phyloP scores from a whole-genome alignment of 2,888 invertebrate species.

The Torymus tubicola region DNA sequence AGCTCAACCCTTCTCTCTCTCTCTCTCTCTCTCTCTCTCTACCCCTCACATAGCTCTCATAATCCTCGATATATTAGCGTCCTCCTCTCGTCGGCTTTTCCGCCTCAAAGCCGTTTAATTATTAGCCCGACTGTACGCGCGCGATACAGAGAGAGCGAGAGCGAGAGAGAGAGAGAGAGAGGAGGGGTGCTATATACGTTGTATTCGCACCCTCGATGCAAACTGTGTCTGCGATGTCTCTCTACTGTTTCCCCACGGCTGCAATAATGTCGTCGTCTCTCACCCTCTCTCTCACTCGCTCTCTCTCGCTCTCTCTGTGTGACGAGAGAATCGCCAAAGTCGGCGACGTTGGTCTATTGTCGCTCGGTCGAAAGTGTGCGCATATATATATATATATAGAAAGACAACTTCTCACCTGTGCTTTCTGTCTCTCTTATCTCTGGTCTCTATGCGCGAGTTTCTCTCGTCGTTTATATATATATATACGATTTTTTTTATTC shows the following conservation, averaged over 20 bases:
- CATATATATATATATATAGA: too few species aligned
- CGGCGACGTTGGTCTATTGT: neutral
- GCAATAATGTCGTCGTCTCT: constrained; percentile 28
- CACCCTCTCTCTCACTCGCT: constrained; percentile 42
- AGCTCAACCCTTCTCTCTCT: constrained; percentile 12
- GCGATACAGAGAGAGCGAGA: constrained; percentile 58
- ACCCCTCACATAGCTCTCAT: constrained; percentile 16
- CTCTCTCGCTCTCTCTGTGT: constrained; percentile 30
- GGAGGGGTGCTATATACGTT: constrained; percentile 59
- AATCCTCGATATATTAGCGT: constrained; percentile 52
- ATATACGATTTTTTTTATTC: constrained; percentile 3
- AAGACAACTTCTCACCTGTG: constrained; percentile 47
- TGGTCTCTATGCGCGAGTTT: constrained; percentile 5
- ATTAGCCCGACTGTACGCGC: constrained; percentile 69
- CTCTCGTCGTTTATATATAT: constrained; percentile 3
- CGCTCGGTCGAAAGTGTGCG: too few species aligned
- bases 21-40: too few species aligned
- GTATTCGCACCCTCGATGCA: constrained; percentile 73
- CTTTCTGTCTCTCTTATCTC: constrained; percentile 24
- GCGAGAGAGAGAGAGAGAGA: constrained; percentile 47
- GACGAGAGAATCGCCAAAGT: constrained; percentile 32
- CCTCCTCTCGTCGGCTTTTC: constrained; percentile 34
- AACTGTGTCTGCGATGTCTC: constrained; percentile 48
- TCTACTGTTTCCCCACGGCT: constrained; percentile 51
- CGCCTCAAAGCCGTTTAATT: constrained; percentile 69